phyloP scores from a whole-genome alignment of 2,113 vertebrate species.

The Carettochelys insculpta region DNA sequence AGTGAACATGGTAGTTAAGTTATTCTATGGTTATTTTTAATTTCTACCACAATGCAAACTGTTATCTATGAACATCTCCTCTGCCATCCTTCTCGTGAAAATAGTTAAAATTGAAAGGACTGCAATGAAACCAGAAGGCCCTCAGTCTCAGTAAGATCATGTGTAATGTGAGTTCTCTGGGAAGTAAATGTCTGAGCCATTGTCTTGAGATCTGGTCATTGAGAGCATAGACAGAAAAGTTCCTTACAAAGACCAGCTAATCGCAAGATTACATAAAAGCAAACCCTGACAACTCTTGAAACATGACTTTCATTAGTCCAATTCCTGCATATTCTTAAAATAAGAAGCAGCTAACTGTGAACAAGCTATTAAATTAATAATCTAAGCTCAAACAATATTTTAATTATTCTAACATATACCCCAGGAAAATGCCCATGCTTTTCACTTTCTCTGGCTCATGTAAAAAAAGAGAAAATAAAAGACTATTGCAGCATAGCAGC shows the following conservation, averaged over 20 bases:
- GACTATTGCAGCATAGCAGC: neutral
- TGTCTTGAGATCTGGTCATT: neutral
- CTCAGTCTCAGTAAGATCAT: conserved; percentile 5
- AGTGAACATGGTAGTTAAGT: neutral
- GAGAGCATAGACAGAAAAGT: no score
- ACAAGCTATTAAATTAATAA: neutral
- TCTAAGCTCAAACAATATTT: neutral
- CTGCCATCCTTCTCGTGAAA: neutral
- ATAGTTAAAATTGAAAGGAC: neutral
- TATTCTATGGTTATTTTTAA: neutral
- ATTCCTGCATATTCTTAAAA: neutral
- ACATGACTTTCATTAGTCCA: neutral
- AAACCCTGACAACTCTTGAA: neutral
- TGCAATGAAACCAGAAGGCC: conserved; percentile 51
- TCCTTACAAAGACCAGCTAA: neutral
- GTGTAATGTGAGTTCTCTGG: neutral
- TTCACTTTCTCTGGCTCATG: neutral
- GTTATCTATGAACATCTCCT: conserved; percentile 5
- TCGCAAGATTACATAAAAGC: neutral
- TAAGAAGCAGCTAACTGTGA: neutral
- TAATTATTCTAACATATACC: neutral
- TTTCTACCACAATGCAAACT: neutral
- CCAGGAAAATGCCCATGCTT: neutral
- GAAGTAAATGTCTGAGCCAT: neutral
- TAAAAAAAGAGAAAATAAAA: neutral